Conservation (phyloP, 1,140 invertebrate genomes). For the Lepidurus packardi region DNA sequence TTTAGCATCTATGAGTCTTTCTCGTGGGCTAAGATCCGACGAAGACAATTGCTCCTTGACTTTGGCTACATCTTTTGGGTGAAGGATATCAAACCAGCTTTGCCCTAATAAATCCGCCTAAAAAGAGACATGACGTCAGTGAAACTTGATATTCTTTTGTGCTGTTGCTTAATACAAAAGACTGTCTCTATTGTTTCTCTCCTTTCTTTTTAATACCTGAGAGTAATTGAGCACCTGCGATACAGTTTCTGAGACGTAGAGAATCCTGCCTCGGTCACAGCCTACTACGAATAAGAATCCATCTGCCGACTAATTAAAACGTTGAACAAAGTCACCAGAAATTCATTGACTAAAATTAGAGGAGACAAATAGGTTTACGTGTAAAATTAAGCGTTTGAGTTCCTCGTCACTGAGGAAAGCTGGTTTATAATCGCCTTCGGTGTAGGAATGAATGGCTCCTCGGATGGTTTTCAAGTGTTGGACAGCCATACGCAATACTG, state of each 20-base stretch:
- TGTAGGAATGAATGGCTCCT: conserved; percentile 69
- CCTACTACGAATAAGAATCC: conserved; percentile 90
- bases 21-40: conserved; percentile 78
- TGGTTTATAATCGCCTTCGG: conserved; percentile 75
- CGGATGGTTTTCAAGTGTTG: conserved; percentile 74
- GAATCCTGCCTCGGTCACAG: conserved; percentile 80
- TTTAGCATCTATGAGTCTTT: conserved; percentile 85
- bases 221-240: conserved; percentile 74
- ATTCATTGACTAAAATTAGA: not conserved
- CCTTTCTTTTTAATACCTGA: conserved; percentile 54
- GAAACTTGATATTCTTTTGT: not conserved
- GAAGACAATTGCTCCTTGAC: conserved; percentile 92
- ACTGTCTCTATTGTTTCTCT: not conserved
- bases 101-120: conserved; percentile 82
- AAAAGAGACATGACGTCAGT: not conserved
- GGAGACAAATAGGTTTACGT: conserved; percentile 44
- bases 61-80: conserved; percentile 89
- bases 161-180: not conserved
- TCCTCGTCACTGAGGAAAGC: conserved; percentile 83
- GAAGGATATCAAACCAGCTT: conserved; percentile 89
- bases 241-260: conserved; percentile 88
- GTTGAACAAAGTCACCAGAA: not conserved
- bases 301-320: conserved; percentile 65
- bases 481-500: conserved; percentile 87
- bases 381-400: conserved; percentile 70